A percentile compares a stretch with the other conserved stretches of the same genome.
Evolutionary conservation across 2,797 vertebrate species (phyloP).

Genomic region (Microtus agrestis): DNA sequence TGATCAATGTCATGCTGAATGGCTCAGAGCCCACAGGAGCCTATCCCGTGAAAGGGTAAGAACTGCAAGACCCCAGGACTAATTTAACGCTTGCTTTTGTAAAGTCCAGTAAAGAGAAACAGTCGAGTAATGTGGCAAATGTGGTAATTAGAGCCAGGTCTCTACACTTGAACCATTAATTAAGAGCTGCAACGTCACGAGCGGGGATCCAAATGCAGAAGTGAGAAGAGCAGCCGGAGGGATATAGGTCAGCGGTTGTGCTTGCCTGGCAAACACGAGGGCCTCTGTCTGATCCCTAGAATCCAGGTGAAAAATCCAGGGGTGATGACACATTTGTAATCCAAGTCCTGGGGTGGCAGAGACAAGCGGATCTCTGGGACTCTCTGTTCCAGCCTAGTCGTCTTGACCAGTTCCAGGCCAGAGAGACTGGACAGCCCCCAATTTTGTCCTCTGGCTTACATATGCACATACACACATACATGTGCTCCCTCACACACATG

Average conservation of each 20-base stretch:
- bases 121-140: background rate
- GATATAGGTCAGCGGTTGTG: background rate
- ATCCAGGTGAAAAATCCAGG: background rate
- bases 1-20: constrained; percentile 87
- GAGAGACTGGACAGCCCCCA: background rate
- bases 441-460: background rate
- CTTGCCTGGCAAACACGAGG: no score
- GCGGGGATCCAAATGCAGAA: no score
- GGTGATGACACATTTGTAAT: background rate
- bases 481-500: background rate
- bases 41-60: constrained; percentile 88
- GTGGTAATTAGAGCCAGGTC: background rate
- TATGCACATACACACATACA: background rate
- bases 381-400: background rate
- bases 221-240: background rate
- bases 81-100: background rate
- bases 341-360: no score
- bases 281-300: background rate
- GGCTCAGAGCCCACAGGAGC: constrained; percentile 87
- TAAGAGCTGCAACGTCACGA: background rate
- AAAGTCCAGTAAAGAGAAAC: background rate
- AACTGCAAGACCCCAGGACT: background rate
- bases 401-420: background rate
- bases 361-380: background rate
- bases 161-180: background rate